Conservation (phyloP, 2,888 invertebrate species). For the Andrena bucephala region DNA sequence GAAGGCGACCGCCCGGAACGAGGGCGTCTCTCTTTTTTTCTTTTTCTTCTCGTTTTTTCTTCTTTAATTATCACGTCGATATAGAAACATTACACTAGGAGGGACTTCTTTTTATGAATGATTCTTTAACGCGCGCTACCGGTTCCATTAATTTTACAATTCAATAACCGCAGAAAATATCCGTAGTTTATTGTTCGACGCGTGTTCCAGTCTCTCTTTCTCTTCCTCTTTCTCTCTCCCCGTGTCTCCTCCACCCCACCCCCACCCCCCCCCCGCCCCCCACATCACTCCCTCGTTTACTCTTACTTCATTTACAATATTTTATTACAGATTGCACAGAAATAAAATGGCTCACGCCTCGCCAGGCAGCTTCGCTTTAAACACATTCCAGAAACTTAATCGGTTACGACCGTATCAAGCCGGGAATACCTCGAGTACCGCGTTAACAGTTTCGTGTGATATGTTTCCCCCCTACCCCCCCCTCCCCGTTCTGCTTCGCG, state of each 20-base stretch:
- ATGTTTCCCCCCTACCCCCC: conserved; percentile 59
- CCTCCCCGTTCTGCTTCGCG: conserved; percentile 43
- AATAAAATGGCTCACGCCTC: conserved; percentile 70
- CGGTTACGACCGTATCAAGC: conserved; percentile 68
- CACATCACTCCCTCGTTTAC: neutral
- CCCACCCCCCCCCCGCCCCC: neutral
- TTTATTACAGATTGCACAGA: conserved; percentile 79
- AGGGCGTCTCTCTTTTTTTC: conserved; percentile 1
- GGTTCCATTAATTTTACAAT: conserved; percentile 47
- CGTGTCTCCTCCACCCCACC: neutral
- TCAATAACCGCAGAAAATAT: conserved; percentile 44
- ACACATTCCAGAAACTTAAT: conserved; percentile 69
- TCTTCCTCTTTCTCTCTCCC: neutral
- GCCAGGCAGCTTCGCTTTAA: conserved; percentile 54
- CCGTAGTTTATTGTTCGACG: conserved; percentile 50
- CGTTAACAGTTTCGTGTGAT: conserved; percentile 69
- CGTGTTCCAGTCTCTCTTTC: conserved; percentile 68
- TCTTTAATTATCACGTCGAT: conserved; percentile 51
- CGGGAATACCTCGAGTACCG: conserved; percentile 69
- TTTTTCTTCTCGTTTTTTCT: neutral
- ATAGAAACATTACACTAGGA: conserved; percentile 61
- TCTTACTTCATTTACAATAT: conserved; percentile 70
- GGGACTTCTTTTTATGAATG: conserved; percentile 45
- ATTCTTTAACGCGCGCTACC: conserved; percentile 29
- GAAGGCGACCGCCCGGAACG: conserved; percentile 47